Percentiles rank a stretch among this genome's conserved stretches.
These are phyloP conservation scores for Cyanocitta stelleri DNA, from an alignment of 2,113 vertebrate species.

Conservation along the genomic window DNA sequence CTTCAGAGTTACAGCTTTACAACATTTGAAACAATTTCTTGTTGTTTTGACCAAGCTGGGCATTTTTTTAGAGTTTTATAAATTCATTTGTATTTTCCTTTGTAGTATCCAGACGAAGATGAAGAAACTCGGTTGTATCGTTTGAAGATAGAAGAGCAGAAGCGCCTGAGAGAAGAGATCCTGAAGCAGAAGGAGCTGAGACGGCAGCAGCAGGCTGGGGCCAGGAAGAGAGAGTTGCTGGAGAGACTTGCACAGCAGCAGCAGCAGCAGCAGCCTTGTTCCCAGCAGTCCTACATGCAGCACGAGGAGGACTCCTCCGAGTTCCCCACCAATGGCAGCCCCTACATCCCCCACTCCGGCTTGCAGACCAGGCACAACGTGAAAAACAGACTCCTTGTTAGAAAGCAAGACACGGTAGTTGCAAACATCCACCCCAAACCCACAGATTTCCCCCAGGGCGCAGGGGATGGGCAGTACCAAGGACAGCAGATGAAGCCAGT, in stretches of 20 bases:
- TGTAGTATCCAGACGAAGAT: slow-evolving; percentile 87
- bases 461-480: slow-evolving; percentile 48
- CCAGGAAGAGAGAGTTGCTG: slow-evolving; percentile 89
- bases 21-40: background rate
- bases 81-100: background rate
- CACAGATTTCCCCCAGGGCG: slow-evolving; percentile 41
- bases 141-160: slow-evolving; percentile 96
- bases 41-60: background rate
- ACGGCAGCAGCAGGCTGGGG: slow-evolving; percentile 92
- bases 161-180: slow-evolving; percentile 91
- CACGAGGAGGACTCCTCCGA: slow-evolving; percentile 40
- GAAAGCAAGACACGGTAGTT: slow-evolving; percentile 52
- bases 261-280: slow-evolving; percentile 55
- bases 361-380: slow-evolving; percentile 70
- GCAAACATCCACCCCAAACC: slow-evolving; percentile 48
- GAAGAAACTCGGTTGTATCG: slow-evolving; percentile 93
- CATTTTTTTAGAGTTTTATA: background rate
- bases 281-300: slow-evolving; percentile 37
- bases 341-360: slow-evolving; percentile 66
- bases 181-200: slow-evolving; percentile 90
- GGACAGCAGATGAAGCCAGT: slow-evolving; percentile 65
- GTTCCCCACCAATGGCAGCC: slow-evolving; percentile 65
- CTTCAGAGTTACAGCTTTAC: background rate
- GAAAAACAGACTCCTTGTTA: slow-evolving; percentile 75
- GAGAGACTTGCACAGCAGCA: slow-evolving; percentile 82